Percentiles rank a stretch among this genome's conserved stretches.
Evolutionary conservation across 1,140 invertebrate genomes (phyloP).

Genomic region (Eumaeus atala): DNA sequence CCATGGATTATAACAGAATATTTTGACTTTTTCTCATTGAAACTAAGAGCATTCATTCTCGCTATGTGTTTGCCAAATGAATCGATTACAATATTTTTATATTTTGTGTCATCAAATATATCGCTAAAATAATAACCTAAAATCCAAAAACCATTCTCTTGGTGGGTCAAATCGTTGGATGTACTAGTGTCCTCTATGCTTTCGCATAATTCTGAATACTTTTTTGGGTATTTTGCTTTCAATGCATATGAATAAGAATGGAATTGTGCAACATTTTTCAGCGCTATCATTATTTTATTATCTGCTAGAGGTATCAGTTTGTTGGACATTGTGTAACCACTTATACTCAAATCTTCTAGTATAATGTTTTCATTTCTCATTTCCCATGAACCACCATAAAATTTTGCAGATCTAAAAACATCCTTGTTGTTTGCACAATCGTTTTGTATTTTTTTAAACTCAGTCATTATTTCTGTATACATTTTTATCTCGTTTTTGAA

Average conservation of each 20-base stretch:
- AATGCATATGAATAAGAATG: conserved; percentile 8
- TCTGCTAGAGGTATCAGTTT: conserved; percentile 53
- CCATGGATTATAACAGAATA: conserved; percentile 10
- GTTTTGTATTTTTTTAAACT: conserved; percentile 2
- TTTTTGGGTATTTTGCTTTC: conserved; percentile 1
- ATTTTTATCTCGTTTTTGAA: conserved; percentile 12
- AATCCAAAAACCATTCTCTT: neutral
- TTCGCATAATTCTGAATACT: conserved; percentile 37
- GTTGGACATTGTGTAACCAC: conserved; percentile 62
- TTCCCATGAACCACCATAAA: neutral
- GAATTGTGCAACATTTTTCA: neutral
- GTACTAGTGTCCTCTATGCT: neutral
- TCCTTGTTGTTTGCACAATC: neutral
- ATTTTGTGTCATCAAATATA: neutral
- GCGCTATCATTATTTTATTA: conserved; percentile 33
- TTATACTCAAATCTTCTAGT: conserved; percentile 69
- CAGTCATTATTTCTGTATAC: conserved; percentile 28
- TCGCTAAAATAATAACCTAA: conserved; percentile 7
- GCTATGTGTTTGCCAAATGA: neutral
- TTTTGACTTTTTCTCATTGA: neutral
- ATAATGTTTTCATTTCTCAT: conserved; percentile 4
- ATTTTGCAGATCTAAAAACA: conserved; percentile 4
- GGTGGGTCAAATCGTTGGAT: neutral
- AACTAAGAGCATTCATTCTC: neutral
- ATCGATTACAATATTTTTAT: conserved; percentile 2